These are phyloP conservation scores for Macaria liturata DNA, from an alignment of 2,888 invertebrate genomes.

Conservation along the genomic window DNA sequence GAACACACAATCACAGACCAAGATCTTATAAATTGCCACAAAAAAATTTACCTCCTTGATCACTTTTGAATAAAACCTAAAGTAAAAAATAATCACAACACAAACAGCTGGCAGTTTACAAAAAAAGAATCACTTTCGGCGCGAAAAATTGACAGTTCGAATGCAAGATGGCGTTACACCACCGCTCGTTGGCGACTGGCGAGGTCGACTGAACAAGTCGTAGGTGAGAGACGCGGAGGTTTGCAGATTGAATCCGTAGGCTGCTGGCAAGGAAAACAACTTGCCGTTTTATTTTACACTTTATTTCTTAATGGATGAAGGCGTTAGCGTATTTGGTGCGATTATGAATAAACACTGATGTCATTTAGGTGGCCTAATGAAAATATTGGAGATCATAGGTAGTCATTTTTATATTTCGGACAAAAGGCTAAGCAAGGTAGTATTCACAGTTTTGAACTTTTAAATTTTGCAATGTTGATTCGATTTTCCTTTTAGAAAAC, in stretches of 20 bases:
- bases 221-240: slow-evolving; percentile 58
- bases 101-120: slow-evolving; percentile 33
- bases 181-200: slow-evolving; percentile 59
- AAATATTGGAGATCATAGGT: slow-evolving; percentile 3
- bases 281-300: slow-evolving; percentile 48
- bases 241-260: slow-evolving; percentile 50
- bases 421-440: too few relatives aligned
- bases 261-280: slow-evolving; percentile 73
- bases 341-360: slow-evolving; percentile 24
- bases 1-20: slow-evolving; percentile 52
- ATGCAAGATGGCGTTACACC: slow-evolving; percentile 57
- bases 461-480: too few relatives aligned
- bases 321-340: slow-evolving; percentile 42
- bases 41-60: slow-evolving; percentile 5
- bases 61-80: background rate
- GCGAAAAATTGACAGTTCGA: slow-evolving; percentile 60
- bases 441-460: too few relatives aligned
- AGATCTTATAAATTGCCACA: slow-evolving; percentile 33
- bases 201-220: slow-evolving; percentile 77
- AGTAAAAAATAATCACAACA: slow-evolving; percentile 18
- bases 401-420: background rate
- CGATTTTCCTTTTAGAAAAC: too few relatives aligned
- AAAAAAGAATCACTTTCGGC: slow-evolving; percentile 53
- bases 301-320: slow-evolving; percentile 47
- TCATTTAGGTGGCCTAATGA: slow-evolving; percentile 19